A percentile compares a stretch with the other conserved stretches of the same genome.
Conservation (phyloP, 1,140 invertebrate species). For the Piezodorus guildinii region DNA sequence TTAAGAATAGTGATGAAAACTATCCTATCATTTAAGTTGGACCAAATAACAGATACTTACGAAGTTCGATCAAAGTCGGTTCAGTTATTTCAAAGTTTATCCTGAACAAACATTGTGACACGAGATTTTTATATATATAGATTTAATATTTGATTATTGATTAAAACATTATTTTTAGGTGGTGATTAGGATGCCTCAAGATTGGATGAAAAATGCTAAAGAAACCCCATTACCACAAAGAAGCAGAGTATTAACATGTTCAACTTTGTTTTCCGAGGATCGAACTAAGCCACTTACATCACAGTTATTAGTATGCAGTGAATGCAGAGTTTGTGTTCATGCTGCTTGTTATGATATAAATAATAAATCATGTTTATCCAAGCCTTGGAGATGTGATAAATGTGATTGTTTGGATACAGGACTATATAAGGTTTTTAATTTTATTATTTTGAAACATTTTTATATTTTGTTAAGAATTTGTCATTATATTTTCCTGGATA, state of each 20-base stretch:
- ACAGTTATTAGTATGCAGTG: conserved; percentile 36
- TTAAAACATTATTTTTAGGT: background rate
- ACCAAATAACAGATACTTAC: too few species aligned
- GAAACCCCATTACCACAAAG: conserved; percentile 8
- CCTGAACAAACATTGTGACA: too few species aligned
- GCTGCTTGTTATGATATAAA: conserved; percentile 39
- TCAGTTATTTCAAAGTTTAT: too few species aligned
- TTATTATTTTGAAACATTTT: too few species aligned
- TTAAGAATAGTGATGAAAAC: too few species aligned
- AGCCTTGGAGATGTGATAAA: conserved; percentile 39
- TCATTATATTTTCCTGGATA: too few species aligned
- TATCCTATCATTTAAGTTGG: too few species aligned
- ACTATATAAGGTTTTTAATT: conserved; percentile 7
- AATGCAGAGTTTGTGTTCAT: conserved; percentile 39
- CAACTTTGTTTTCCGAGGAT: conserved; percentile 10
- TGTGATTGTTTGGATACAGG: conserved; percentile 33
- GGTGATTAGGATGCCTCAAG: conserved; percentile 1
- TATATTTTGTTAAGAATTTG: too few species aligned
- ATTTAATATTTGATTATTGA: background rate
- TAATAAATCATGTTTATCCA: conserved; percentile 29
- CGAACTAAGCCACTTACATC: conserved; percentile 32
- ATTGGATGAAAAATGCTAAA: background rate
- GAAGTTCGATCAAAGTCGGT: too few species aligned
- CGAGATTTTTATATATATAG: too few species aligned
- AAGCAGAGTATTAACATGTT: conserved; percentile 2